Conservation (phyloP, 2,888 invertebrate genomes). For the Drosophila limbata region DNA sequence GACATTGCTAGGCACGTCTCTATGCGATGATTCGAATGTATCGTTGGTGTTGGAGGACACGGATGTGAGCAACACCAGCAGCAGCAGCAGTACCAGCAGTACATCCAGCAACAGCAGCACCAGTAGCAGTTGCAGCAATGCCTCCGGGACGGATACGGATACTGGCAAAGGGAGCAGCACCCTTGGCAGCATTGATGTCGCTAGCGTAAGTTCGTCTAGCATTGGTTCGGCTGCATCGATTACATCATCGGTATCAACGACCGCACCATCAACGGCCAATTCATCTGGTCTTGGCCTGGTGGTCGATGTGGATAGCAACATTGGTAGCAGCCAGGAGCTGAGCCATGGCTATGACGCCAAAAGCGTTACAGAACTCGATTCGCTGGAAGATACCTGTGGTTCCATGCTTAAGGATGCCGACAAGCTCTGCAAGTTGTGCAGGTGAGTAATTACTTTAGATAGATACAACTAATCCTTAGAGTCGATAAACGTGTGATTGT, state of each 20-base stretch:
- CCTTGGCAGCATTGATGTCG: constrained; percentile 60
- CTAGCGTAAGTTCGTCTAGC: constrained; percentile 65
- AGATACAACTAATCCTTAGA: not conserved
- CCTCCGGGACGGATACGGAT: constrained; percentile 63
- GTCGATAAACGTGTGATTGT: not conserved
- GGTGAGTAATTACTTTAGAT: constrained; percentile 86
- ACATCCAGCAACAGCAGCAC: constrained; percentile 45
- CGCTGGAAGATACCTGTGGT: constrained; percentile 84
- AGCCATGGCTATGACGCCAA: constrained; percentile 78
- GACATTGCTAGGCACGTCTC: constrained; percentile 29
- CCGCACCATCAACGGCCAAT: constrained; percentile 47
- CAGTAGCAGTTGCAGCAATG: constrained; percentile 55
- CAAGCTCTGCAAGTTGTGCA: constrained; percentile 89
- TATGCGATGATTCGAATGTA: constrained; percentile 59
- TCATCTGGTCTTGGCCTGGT: constrained; percentile 72
- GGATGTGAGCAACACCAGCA: constrained; percentile 66
- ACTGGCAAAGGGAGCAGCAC: constrained; percentile 69
- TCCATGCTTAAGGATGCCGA: constrained; percentile 83
- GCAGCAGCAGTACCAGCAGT: constrained; percentile 56
- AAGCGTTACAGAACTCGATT: constrained; percentile 81
- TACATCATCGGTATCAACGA: constrained; percentile 54
- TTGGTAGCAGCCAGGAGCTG: constrained; percentile 66
- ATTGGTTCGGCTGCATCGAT: constrained; percentile 63
- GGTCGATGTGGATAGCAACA: constrained; percentile 71
- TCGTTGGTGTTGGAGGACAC: constrained; percentile 60